Evolutionary conservation across 2,888 invertebrate genomes (phyloP).

Genomic region (Hydraecia micacea): DNA sequence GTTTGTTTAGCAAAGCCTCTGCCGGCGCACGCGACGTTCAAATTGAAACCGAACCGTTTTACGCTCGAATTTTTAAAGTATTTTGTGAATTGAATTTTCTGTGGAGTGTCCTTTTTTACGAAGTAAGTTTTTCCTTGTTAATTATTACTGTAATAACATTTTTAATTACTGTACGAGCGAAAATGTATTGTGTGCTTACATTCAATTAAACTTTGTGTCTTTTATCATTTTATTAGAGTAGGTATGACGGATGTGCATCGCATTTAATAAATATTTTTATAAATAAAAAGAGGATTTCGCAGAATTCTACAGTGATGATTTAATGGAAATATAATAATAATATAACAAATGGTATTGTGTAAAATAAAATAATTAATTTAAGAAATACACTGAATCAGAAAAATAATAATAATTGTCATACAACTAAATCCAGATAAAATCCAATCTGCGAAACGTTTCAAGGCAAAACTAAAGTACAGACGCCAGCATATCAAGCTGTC

Average conservation of each 20-base stretch:
- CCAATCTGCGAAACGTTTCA: slow-evolving; percentile 5
- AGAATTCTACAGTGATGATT: too few relatives aligned
- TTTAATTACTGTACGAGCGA: slow-evolving; percentile 16
- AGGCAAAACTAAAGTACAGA: slow-evolving; percentile 28
- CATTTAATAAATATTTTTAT: background rate
- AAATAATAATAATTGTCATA: background rate
- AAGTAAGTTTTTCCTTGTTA: slow-evolving; percentile 54
- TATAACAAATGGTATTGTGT: background rate
- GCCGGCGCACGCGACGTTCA: slow-evolving; percentile 73
- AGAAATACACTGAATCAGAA: background rate
- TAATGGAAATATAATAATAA: too few relatives aligned
- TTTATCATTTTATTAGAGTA: slow-evolving; percentile 23
- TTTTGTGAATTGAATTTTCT: slow-evolving; percentile 40
- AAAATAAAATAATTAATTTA: too few relatives aligned
- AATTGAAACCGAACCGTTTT: slow-evolving; percentile 18
- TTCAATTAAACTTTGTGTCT: slow-evolving; percentile 16
- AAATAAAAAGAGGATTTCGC: background rate
- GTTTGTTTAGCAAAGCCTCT: slow-evolving; percentile 74
- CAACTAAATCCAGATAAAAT: background rate
- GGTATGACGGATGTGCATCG: background rate
- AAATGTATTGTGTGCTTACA: slow-evolving; percentile 12
- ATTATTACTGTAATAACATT: slow-evolving; percentile 35
- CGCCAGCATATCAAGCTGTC: too few relatives aligned
- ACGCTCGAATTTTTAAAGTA: slow-evolving; percentile 37
- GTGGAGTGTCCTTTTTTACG: slow-evolving; percentile 44